Evolutionary conservation across 1,140 invertebrate species (phyloP).

Genomic region (Arctopsyche grandis): DNA sequence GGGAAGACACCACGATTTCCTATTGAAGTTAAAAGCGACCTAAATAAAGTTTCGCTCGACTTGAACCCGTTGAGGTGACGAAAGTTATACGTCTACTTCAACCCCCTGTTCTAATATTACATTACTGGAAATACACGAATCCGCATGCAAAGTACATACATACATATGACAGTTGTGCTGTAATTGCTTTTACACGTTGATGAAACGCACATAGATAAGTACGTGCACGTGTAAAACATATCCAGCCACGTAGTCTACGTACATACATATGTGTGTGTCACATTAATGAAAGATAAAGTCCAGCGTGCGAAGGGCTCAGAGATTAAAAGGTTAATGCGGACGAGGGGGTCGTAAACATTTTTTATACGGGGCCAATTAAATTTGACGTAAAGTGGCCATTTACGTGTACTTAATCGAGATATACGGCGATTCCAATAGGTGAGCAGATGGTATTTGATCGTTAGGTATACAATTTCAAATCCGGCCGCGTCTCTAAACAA

Average conservation of each 20-base stretch:
- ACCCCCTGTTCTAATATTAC: too few species aligned
- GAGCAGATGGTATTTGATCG: constrained; percentile 27
- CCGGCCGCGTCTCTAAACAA: not conserved
- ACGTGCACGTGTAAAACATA: too few species aligned
- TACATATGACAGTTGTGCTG: too few species aligned
- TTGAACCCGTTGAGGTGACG: not conserved
- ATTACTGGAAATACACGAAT: too few species aligned
- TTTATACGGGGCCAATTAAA: constrained; percentile 15
- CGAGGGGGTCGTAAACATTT: constrained; percentile 8
- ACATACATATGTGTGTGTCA: too few species aligned
- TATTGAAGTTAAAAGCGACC: not conserved
- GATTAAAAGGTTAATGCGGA: constrained; percentile 13
- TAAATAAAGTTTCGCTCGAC: not conserved
- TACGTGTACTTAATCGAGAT: constrained; percentile 29
- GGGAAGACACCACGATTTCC: not conserved
- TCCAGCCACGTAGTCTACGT: too few species aligned
- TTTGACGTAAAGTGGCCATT: constrained; percentile 27
- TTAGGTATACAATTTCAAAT: constrained; percentile 4
- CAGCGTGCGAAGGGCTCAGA: not conserved
- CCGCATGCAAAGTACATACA: too few species aligned
- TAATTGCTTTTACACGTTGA: too few species aligned
- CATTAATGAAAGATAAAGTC: too few species aligned
- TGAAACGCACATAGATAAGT: too few species aligned
- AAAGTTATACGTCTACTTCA: not conserved
- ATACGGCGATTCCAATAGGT: constrained; percentile 12